Evolutionary conservation across 2,797 vertebrate species (phyloP).

Genomic region (Clarias platycephalus): DNA sequence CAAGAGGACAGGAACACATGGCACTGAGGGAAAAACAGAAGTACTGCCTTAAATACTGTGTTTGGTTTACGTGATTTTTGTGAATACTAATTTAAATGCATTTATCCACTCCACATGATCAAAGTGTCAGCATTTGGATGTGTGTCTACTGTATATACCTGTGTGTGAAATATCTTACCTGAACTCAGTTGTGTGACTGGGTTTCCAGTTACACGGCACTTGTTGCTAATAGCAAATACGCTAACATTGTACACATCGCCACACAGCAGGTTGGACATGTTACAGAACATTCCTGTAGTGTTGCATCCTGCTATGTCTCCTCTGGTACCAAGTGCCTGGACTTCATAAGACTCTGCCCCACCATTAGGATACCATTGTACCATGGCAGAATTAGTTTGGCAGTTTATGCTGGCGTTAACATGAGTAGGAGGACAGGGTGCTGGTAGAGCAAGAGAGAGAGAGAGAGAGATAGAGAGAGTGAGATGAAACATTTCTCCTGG

Average conservation of each 20-base stretch:
- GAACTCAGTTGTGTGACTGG: slow-evolving; percentile 56
- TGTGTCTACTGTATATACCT: not conserved
- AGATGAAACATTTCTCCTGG: not conserved
- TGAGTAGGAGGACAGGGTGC: slow-evolving; percentile 72
- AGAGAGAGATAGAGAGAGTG: not conserved
- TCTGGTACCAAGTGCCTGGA: slow-evolving; percentile 61
- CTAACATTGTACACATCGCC: slow-evolving; percentile 73
- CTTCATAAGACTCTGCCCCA: slow-evolving; percentile 68
- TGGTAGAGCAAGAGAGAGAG: slow-evolving; percentile 46
- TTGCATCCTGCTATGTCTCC: slow-evolving; percentile 64
- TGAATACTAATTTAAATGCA: not conserved
- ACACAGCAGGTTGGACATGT: slow-evolving; percentile 67
- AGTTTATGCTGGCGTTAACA: slow-evolving; percentile 61
- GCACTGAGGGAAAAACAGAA: slow-evolving; percentile 60
- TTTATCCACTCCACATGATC: not conserved
- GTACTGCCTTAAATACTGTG: not conserved
- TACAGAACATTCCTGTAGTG: slow-evolving; percentile 63
- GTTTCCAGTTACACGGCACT: slow-evolving; percentile 70
- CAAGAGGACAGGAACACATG: slow-evolving; percentile 67
- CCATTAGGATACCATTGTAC: slow-evolving; percentile 68
- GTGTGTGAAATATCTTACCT: slow-evolving; percentile 55
- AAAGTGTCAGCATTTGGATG: not conserved
- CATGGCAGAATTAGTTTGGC: slow-evolving; percentile 59
- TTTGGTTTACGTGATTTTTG: not conserved
- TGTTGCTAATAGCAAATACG: slow-evolving; percentile 63